A percentile compares a stretch with the other conserved stretches of the same genome.
These are phyloP conservation scores for Anolis sagrei DNA, from an alignment of 2,113 vertebrate genomes.

Conservation along the genomic window DNA sequence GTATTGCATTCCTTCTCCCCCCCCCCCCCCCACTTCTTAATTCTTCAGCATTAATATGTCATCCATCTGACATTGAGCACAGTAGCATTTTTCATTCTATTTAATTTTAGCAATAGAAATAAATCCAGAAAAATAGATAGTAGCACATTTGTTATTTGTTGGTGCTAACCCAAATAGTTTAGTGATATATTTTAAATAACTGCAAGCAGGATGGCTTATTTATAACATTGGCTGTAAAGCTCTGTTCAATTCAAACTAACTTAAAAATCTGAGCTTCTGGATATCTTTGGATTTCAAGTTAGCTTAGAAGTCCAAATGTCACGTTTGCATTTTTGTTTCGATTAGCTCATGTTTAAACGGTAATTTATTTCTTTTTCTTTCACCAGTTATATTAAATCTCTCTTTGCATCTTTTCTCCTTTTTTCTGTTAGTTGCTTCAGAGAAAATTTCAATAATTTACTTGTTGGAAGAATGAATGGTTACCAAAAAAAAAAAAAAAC, in stretches of 20 bases:
- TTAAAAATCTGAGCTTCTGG: conserved; percentile 28
- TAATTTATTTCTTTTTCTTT: neutral
- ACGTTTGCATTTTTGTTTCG: conserved; percentile 65
- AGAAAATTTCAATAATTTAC: conserved; percentile 19
- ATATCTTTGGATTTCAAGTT: conserved; percentile 44
- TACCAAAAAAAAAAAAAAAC: too few relatives aligned
- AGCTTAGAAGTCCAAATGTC: conserved; percentile 56
- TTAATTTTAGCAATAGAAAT: conserved; percentile 60
- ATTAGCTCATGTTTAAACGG: conserved; percentile 16
- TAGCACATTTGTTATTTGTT: conserved; percentile 50
- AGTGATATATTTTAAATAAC: conserved; percentile 34
- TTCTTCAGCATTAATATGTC: conserved; percentile 55
- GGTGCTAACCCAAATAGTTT: conserved; percentile 28
- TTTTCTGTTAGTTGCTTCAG: conserved; percentile 50
- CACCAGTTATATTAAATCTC: neutral
- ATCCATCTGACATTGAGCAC: conserved; percentile 54
- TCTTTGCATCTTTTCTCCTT: neutral
- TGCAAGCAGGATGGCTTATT: conserved; percentile 36
- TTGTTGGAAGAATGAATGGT: neutral
- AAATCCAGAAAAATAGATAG: conserved; percentile 40
- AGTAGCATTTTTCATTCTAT: conserved; percentile 39
- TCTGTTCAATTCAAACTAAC: conserved; percentile 38
- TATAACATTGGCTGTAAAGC: conserved; percentile 38
- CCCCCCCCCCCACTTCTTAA: conserved; percentile 20
- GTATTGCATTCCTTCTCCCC: conserved; percentile 29